Conservation (phyloP, 2,797 vertebrate species). For the Pampus argenteus region DNA sequence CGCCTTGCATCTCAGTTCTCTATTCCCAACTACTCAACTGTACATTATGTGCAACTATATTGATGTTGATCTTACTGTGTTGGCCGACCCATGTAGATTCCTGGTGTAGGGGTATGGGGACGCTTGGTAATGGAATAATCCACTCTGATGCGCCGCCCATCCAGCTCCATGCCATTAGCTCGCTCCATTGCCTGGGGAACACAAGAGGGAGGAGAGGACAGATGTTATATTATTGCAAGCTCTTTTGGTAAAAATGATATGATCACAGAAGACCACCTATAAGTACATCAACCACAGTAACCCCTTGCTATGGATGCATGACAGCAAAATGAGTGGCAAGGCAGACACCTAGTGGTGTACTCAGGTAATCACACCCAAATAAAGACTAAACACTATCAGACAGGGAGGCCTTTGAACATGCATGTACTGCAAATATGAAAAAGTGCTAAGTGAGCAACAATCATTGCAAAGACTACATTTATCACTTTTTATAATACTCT, state of each 20-base stretch:
- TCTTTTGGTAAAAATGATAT: constrained; percentile 14
- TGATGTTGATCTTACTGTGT: constrained; percentile 88
- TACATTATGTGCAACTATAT: not conserved
- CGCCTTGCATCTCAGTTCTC: not conserved
- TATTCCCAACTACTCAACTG: not conserved
- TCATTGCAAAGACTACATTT: not conserved
- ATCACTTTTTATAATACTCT: not conserved
- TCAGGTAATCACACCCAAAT: constrained; percentile 50
- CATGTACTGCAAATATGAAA: not conserved
- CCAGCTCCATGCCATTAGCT: constrained; percentile 96
- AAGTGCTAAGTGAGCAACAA: not conserved
- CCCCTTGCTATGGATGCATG: not conserved
- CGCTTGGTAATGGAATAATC: constrained; percentile 96
- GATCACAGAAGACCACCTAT: constrained; percentile 19
- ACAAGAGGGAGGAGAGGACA: constrained; percentile 40
- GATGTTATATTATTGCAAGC: constrained; percentile 19
- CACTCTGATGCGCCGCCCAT: constrained; percentile 92
- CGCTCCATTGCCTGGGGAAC: constrained; percentile 90
- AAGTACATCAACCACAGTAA: constrained; percentile 19
- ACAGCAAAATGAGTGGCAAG: constrained; percentile 23
- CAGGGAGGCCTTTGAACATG: not conserved
- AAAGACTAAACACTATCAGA: not conserved
- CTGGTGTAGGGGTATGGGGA: constrained; percentile 94
- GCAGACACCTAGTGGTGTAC: constrained; percentile 75
- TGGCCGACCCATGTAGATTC: constrained; percentile 95